Percentiles rank a stretch among this genome's conserved stretches.
These are phyloP conservation scores for Embiotoca jacksoni DNA, from an alignment of 2,113 vertebrate genomes.

Conservation along the genomic window DNA sequence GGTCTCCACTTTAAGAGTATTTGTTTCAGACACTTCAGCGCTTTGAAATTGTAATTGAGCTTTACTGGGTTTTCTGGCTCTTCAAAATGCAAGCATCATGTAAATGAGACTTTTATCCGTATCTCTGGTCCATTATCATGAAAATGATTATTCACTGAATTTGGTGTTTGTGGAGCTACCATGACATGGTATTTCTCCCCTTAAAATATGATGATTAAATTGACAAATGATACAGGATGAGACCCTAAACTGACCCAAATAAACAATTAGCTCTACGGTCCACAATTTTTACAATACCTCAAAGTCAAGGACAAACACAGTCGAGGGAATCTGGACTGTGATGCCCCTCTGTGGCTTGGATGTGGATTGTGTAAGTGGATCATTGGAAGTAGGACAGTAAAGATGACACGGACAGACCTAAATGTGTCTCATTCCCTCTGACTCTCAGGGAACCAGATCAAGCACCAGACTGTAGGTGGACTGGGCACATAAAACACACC, in stretches of 20 bases:
- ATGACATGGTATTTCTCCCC: slow-evolving; percentile 26
- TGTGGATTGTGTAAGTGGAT: slow-evolving; percentile 58
- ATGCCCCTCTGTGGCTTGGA: slow-evolving; percentile 62
- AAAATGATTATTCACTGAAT: slow-evolving; percentile 16
- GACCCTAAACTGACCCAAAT: slow-evolving; percentile 7
- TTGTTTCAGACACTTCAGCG: background rate
- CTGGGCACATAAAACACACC: slow-evolving; percentile 27
- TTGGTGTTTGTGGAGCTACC: slow-evolving; percentile 1
- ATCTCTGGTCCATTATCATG: slow-evolving; percentile 8
- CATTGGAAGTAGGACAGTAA: slow-evolving; percentile 66
- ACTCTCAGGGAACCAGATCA: slow-evolving; percentile 54
- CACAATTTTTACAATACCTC: slow-evolving; percentile 38
- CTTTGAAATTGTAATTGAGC: slow-evolving; percentile 13
- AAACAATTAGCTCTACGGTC: slow-evolving; percentile 21
- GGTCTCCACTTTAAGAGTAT: background rate
- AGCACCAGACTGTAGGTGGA: slow-evolving; percentile 35
- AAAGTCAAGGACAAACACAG: slow-evolving; percentile 63
- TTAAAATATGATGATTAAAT: slow-evolving; percentile 17
- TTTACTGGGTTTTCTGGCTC: background rate
- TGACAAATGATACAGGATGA: slow-evolving; percentile 16
- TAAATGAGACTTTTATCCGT: background rate
- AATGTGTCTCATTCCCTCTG: slow-evolving; percentile 54
- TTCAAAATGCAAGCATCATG: slow-evolving; percentile 14
- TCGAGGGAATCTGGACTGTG: slow-evolving; percentile 30
- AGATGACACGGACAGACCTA: slow-evolving; percentile 69